These are phyloP conservation scores for Pseudorasbora parva DNA, from an alignment of 2,113 vertebrate species.

Conservation along the genomic window DNA sequence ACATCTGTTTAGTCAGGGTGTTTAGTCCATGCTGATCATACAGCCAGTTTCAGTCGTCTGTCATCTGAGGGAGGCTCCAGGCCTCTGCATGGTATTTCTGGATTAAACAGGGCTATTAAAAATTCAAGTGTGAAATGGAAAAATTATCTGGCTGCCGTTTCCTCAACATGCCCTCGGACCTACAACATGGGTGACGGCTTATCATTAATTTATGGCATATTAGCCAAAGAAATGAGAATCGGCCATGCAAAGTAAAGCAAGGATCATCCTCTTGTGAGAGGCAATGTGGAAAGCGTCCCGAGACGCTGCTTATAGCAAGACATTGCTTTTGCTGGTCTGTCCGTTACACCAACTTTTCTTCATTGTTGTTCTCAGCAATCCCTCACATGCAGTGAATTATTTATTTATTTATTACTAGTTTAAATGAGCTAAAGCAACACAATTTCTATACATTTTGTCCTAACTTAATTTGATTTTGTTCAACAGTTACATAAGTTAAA, in stretches of 20 bases:
- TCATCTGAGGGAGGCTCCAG: constrained; percentile 25
- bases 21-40: constrained; percentile 7
- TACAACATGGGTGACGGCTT: constrained; percentile 37
- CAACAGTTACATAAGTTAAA: too few species aligned
- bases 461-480: too few species aligned
- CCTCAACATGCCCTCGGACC: constrained; percentile 44
- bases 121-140: constrained; percentile 54
- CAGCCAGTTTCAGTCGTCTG: not conserved
- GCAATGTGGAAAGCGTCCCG: constrained; percentile 6
- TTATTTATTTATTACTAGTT: too few species aligned
- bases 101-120: constrained; percentile 54
- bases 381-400: too few species aligned
- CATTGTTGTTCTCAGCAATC: not conserved
- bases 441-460: too few species aligned
- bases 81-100: constrained; percentile 25
- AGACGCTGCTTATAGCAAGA: not conserved
- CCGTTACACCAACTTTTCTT: not conserved
- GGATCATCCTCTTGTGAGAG: constrained; percentile 38
- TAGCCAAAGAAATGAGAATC: constrained; percentile 44
- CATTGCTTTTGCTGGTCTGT: not conserved
- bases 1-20: constrained; percentile 18
- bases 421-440: too few species aligned
- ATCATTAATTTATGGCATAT: constrained; percentile 51
- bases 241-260: constrained; percentile 31
- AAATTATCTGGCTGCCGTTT: constrained; percentile 40